Evolutionary conservation across 2,797 vertebrate species (phyloP).

Genomic region (Columba guinea): DNA sequence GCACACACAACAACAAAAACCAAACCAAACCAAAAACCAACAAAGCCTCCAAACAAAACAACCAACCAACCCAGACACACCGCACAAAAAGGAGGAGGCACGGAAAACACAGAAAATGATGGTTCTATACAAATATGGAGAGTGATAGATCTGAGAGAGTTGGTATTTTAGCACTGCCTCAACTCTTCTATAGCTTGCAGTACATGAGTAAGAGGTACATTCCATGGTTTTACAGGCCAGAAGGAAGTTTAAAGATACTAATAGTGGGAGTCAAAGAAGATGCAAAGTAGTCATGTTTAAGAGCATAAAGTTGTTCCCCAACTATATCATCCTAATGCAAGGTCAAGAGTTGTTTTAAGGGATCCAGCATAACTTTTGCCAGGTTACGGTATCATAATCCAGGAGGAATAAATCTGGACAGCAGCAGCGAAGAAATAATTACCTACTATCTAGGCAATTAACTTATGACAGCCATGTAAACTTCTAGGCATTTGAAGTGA

Average conservation of each 20-base stretch:
- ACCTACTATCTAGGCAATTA: neutral
- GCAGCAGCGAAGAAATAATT: neutral
- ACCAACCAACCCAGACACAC: no score
- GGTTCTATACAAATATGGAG: neutral
- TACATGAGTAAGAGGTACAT: neutral
- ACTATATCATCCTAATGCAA: neutral
- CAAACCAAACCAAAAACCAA: neutral
- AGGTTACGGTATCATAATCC: neutral
- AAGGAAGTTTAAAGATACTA: neutral
- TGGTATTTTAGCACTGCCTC: neutral
- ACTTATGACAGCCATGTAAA: neutral
- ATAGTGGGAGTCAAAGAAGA: neutral
- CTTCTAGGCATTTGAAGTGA: neutral
- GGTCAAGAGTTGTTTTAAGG: neutral
- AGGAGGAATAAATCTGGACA: neutral
- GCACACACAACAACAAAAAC: no score
- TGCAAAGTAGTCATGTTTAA: neutral
- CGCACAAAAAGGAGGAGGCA: neutral
- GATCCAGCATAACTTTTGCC: neutral
- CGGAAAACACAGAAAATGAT: neutral
- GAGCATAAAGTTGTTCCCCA: neutral
- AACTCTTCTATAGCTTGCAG: neutral
- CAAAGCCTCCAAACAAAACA: neutral
- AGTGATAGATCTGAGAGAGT: neutral
- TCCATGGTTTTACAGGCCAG: neutral